These are phyloP conservation scores for Mechanitis messenoides DNA, from an alignment of 2,888 invertebrate species.

Conservation along the genomic window DNA sequence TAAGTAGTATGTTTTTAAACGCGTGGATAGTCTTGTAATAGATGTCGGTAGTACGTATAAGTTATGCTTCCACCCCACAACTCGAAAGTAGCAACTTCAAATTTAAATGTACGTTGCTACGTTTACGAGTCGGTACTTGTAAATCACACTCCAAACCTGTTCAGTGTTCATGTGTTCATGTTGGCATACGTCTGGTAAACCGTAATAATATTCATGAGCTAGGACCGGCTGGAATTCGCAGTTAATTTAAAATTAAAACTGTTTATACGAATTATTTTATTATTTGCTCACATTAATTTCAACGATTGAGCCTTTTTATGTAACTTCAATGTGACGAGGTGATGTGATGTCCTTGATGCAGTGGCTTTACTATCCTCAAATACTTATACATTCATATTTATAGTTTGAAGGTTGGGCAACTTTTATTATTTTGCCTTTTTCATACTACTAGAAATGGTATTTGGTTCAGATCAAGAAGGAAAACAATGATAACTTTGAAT, in stretches of 20 bases:
- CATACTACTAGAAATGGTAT: no score
- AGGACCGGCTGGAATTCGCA: slow-evolving; percentile 22
- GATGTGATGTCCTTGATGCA: no score
- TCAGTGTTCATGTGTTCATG: slow-evolving; percentile 30
- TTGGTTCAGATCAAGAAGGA: no score
- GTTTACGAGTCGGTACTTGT: slow-evolving; percentile 33
- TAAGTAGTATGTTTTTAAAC: slow-evolving; percentile 15
- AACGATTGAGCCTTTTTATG: no score
- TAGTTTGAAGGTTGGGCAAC: no score
- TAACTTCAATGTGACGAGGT: no score
- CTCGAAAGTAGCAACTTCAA: slow-evolving; percentile 28
- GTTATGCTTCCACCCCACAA: slow-evolving; percentile 25
- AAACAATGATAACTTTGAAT: no score
- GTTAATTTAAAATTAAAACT: slow-evolving; percentile 30
- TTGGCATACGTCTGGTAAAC: slow-evolving; percentile 32
- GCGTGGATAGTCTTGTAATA: slow-evolving; percentile 19
- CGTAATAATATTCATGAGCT: slow-evolving; percentile 35
- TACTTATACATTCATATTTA: no score
- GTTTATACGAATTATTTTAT: neutral
- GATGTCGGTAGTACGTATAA: neutral
- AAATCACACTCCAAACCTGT: slow-evolving; percentile 36
- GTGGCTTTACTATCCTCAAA: no score
- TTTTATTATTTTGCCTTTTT: no score
- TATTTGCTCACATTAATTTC: no score
- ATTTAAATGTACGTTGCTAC: slow-evolving; percentile 31